A percentile compares a stretch with the other conserved stretches of the same genome.
phyloP scores from a whole-genome alignment of 2,797 vertebrate species.

The Lacerta viridis region DNA sequence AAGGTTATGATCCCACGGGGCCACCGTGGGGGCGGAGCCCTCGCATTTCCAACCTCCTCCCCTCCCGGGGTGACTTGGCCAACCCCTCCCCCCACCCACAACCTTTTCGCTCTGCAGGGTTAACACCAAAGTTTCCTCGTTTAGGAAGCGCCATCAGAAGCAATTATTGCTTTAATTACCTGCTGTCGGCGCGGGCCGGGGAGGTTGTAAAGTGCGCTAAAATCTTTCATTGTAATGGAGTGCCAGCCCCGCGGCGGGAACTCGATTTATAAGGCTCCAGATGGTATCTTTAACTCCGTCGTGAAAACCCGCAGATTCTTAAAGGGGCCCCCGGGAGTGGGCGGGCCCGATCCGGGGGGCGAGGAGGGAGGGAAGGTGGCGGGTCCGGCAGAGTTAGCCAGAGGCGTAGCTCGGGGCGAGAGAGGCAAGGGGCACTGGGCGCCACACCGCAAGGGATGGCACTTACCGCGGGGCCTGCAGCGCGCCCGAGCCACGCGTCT shows the following conservation, averaged over 20 bases:
- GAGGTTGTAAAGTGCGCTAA: constrained; percentile 76
- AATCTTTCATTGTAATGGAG: constrained; percentile 82
- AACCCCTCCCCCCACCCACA: background rate
- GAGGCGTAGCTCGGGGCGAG: no score
- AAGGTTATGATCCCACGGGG: background rate
- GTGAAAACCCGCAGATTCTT: constrained; percentile 25
- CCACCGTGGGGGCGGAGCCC: background rate
- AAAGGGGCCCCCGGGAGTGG: constrained; percentile 10
- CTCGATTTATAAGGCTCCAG: constrained; percentile 77
- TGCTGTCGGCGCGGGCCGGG: constrained; percentile 77
- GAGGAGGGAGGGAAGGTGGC: background rate
- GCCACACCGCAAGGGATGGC: no score
- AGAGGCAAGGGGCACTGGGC: no score
- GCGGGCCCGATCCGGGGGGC: fast-evolving
- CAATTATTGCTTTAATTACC: constrained; percentile 86
- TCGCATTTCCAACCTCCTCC: background rate
- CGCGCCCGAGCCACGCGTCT: no score
- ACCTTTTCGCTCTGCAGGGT: constrained; percentile 2
- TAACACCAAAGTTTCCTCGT: constrained; percentile 68
- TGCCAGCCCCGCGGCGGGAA: constrained; percentile 75
- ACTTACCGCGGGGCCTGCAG: no score
- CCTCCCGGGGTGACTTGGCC: background rate
- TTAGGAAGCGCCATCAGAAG: constrained; percentile 80
- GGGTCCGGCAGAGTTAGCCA: no score
- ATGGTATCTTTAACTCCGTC: constrained; percentile 70